Conservation (phyloP, 2,797 vertebrate species). For the Lutra lutra region DNA sequence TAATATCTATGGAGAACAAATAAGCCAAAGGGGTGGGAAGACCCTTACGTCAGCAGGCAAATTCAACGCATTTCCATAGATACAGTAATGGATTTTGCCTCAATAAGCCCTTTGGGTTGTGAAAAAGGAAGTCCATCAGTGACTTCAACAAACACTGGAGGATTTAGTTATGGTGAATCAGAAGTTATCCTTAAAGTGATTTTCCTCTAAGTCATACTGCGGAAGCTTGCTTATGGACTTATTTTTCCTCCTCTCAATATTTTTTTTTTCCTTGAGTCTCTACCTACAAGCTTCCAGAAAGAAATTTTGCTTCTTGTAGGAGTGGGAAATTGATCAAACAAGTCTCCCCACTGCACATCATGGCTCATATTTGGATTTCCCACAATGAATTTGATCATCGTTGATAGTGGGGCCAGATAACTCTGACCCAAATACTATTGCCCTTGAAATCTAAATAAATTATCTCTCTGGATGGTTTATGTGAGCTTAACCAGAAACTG, state of each 20-base stretch:
- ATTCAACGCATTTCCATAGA: not conserved
- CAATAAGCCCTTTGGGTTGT: not conserved
- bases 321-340: not conserved
- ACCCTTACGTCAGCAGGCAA: not conserved
- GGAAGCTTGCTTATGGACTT: not conserved
- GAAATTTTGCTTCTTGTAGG: not conserved
- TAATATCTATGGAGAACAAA: not conserved
- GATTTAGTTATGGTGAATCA: not conserved
- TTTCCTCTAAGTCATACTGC: not conserved
- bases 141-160: not conserved
- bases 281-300: not conserved
- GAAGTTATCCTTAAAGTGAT: not conserved
- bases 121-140: not conserved
- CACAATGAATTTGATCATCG: not conserved
- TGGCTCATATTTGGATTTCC: not conserved
- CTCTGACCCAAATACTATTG: not conserved
- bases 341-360: not conserved
- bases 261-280: not conserved
- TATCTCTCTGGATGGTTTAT: not conserved
- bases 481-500: not conserved
- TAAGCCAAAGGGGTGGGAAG: not conserved
- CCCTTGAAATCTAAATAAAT: not conserved
- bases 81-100: not conserved
- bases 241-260: not conserved
- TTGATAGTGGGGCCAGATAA: not conserved